Base-by-base conservation (phyloP, 2,888 invertebrate genomes). In the Meiosimyza platycephala region DNA sequence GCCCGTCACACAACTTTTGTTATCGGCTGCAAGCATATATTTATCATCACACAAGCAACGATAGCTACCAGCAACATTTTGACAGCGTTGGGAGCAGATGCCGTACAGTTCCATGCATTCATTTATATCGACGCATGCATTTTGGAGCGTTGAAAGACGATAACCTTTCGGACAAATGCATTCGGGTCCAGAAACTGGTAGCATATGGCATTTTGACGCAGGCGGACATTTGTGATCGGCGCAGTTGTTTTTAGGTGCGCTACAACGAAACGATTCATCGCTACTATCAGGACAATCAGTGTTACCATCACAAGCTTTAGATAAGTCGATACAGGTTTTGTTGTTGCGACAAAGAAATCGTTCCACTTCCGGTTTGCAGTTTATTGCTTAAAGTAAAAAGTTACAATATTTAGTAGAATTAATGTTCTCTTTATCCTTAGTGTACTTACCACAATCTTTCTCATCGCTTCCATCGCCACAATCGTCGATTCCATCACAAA, bases 41-140 rank as follows among this genome's bases (percentile, higher is more conserved):
- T 89, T 89, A 0, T 85, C 82, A n/a, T 90, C 91, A 79, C 95
- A 95, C 4, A 81, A 81, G 78, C 95, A 95, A 4, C 77, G 81
- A 79, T 90, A 93, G 0, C 90, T 89, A 0, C 92, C 92, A 0
- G 85, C 83, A 0, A 79, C 85, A 77, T 94, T 93, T 0, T 86
- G 79, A 80, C 95, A 95, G 13, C 82, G 85, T 76, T 95, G 95
- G 67, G 93, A 92, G 81, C 95, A 95, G 9, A 89, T 85, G 0
- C 93, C 93, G 75, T 88, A 89, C 0, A 85, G 82, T 51, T 89
- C 85, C 63, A 77, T 60, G 78, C 94, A 94, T 79, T 93, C 93
- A 81, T 94, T 88, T 5, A 92, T 87, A 78, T 93, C 93, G 18
- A 78, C 79, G 72, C 87, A 88, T 4, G 74, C 76, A 47, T 84